Evolutionary conservation across 2,113 vertebrate genomes (phyloP).

Genomic region (Gnathonemus longibarbis): DNA sequence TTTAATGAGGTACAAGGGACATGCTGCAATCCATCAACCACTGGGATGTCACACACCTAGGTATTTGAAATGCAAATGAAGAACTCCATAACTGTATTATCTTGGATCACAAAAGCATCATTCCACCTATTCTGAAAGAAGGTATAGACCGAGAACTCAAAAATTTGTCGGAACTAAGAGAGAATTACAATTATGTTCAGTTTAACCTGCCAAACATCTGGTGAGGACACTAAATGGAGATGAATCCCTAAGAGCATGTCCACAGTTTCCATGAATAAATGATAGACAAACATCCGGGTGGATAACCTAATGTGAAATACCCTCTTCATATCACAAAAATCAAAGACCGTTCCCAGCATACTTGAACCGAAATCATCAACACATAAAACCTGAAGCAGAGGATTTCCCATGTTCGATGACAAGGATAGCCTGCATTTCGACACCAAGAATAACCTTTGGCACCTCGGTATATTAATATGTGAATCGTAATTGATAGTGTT

Average conservation of each 20-base stretch:
- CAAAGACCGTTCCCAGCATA: not conserved
- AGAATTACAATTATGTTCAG: not conserved
- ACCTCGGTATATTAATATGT: not conserved
- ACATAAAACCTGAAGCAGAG: not conserved
- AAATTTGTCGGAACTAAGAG: not conserved
- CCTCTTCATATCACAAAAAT: not conserved
- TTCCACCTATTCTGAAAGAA: not conserved
- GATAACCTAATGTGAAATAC: not conserved
- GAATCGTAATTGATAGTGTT: not conserved
- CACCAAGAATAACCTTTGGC: not conserved
- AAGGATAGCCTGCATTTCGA: not conserved
- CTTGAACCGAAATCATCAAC: not conserved
- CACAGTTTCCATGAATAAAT: not conserved
- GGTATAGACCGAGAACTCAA: not conserved
- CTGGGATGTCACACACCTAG: not conserved
- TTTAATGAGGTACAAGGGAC: not conserved
- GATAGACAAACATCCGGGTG: not conserved
- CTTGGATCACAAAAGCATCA: not conserved
- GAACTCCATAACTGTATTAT: not conserved
- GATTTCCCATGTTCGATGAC: not conserved
- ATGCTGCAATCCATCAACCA: not conserved
- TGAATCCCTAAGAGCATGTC: not conserved
- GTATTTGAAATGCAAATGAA: slow-evolving; percentile 2
- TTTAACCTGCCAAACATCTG: not conserved
- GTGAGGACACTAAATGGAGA: not conserved